phyloP scores from a whole-genome alignment of 2,797 vertebrate species.

The Eleutherodactylus coqui region DNA sequence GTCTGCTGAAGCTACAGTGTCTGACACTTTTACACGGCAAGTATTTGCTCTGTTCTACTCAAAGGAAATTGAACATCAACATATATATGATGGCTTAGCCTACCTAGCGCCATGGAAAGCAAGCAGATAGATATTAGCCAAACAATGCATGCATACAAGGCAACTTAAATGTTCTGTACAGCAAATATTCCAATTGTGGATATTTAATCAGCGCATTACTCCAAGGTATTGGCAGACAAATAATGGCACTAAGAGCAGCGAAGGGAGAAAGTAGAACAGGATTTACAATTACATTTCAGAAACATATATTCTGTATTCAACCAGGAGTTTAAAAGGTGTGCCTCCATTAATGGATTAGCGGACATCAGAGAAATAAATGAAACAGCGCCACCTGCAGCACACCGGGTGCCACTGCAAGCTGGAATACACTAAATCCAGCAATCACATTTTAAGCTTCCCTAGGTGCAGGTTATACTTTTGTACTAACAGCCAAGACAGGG shows the following conservation, averaged over 20 bases:
- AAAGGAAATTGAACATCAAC: background rate
- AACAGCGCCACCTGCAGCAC: conserved; percentile 34
- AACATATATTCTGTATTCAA: conserved; percentile 17
- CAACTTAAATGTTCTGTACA: no score
- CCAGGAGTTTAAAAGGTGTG: background rate
- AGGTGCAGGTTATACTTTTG: background rate
- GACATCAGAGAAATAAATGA: background rate
- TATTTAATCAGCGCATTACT: conserved; percentile 3
- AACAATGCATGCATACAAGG: background rate
- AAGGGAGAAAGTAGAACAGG: background rate
- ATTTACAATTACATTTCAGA: conserved; percentile 31
- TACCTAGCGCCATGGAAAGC: background rate
- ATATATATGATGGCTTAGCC: background rate
- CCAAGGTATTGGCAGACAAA: conserved; percentile 4
- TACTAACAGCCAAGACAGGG: no score
- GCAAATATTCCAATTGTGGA: conserved; percentile 1
- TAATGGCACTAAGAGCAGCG: background rate
- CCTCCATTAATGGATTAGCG: background rate
- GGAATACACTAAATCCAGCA: background rate
- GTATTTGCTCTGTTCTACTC: background rate
- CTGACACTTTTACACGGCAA: background rate
- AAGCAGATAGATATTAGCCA: conserved; percentile 33
- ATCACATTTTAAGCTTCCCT: background rate
- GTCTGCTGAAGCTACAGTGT: no score
- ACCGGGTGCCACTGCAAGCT: background rate